Conservation (phyloP, 2,113 vertebrate species). For the Psilopsiagon aymara region DNA sequence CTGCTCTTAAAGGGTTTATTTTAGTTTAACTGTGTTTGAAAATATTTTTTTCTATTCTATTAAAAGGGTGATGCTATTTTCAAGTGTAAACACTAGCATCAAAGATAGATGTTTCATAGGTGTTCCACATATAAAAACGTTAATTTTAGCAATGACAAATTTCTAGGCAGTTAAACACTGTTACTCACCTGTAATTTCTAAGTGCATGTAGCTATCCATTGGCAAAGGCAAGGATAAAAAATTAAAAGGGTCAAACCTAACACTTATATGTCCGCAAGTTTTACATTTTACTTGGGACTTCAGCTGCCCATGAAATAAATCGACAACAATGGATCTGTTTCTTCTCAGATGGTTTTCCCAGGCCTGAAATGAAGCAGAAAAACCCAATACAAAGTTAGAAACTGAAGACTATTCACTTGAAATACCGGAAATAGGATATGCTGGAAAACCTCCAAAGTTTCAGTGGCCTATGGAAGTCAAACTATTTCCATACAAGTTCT, state of each 20-base stretch:
- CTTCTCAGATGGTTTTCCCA: constrained; percentile 98
- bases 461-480: neutral
- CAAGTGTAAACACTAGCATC: neutral
- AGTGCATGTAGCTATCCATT: constrained; percentile 99
- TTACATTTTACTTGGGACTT: constrained; percentile 99
- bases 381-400: neutral
- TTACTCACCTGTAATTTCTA: constrained; percentile 94
- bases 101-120: neutral
- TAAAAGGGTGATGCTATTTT: neutral
- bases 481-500: neutral
- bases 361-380: constrained; percentile 77
- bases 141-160: neutral
- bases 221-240: constrained; percentile 97
- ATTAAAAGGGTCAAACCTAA: constrained; percentile 98
- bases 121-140: rapidly evolving
- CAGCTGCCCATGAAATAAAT: constrained; percentile 97
- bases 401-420: neutral
- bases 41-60: neutral
- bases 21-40: neutral
- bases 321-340: constrained; percentile 97
- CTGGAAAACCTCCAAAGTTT: neutral
- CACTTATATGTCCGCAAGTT: constrained; percentile 97
- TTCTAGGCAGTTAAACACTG: neutral
- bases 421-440: neutral
- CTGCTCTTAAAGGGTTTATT: neutral